Evolutionary conservation across 2,888 invertebrate genomes (phyloP).

Genomic region (Mimas tiliae): DNA sequence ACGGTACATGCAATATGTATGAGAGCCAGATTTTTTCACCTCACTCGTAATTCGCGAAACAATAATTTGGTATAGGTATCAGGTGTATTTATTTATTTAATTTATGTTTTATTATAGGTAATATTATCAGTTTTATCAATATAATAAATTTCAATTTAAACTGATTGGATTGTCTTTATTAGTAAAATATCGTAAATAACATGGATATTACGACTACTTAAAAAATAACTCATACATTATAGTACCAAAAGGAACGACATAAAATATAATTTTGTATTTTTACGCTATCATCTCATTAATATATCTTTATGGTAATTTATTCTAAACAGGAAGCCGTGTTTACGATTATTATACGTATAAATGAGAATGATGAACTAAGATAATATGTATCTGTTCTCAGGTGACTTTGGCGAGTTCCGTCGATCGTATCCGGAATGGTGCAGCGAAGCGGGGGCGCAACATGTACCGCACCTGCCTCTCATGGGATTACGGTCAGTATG

Average conservation of each 20-base stretch:
- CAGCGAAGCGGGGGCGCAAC: constrained; percentile 90
- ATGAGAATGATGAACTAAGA: background rate
- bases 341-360: background rate
- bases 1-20: constrained; percentile 9
- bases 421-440: constrained; percentile 96
- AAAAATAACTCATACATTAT: background rate
- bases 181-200: too few relatives aligned
- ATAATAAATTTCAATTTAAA: background rate
- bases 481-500: constrained; percentile 80
- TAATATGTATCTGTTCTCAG: constrained; percentile 82
- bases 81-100: too few relatives aligned
- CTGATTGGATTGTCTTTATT: too few relatives aligned
- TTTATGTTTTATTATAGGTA: too few relatives aligned
- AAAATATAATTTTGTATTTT: background rate
- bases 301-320: background rate
- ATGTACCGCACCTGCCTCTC: constrained; percentile 83
- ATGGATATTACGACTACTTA: background rate
- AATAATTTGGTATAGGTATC: background rate
- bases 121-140: background rate
- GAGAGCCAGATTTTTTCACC: constrained; percentile 5
- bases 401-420: constrained; percentile 93
- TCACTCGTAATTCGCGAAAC: background rate
- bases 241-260: background rate
- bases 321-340: background rate
- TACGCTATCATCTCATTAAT: background rate